Percentiles rank a stretch among this genome's conserved stretches.
phyloP scores from a whole-genome alignment of 2,113 vertebrate species.

The Mustela nigripes region DNA sequence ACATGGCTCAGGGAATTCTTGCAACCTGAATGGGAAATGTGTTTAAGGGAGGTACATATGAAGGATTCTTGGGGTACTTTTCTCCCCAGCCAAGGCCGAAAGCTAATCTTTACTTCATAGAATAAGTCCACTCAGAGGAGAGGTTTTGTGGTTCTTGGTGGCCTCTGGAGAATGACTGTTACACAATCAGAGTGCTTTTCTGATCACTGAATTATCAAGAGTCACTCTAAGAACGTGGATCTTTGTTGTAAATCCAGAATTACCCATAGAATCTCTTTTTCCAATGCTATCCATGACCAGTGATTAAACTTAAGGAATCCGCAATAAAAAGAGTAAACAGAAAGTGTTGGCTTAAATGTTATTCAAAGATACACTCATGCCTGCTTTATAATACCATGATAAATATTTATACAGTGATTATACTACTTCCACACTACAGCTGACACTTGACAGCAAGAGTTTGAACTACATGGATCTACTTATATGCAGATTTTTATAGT shows the following conservation, averaged over 20 bases:
- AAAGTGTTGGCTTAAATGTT: background rate
- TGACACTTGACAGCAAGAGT: background rate
- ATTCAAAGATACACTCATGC: background rate
- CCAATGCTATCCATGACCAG: background rate
- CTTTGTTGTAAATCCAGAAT: background rate
- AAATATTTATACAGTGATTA: background rate
- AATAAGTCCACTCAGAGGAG: fast-evolving
- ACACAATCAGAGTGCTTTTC: background rate
- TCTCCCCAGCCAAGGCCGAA: background rate
- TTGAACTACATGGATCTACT: background rate
- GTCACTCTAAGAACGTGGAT: background rate
- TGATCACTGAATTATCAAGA: background rate
- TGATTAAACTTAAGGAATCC: background rate
- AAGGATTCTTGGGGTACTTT: background rate
- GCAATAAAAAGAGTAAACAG: background rate
- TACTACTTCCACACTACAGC: fast-evolving
- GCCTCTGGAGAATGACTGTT: background rate
- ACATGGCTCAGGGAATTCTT: background rate
- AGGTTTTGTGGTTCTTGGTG: background rate
- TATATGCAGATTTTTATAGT: background rate
- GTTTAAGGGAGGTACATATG: fast-evolving
- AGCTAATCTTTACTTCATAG: background rate
- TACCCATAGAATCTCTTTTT: background rate
- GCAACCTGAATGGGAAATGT: background rate
- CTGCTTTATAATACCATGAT: too few species aligned